Percentiles rank a stretch among this genome's conserved stretches.
Conservation (phyloP, 2,888 invertebrate genomes). For the Loripinus fragilis region DNA sequence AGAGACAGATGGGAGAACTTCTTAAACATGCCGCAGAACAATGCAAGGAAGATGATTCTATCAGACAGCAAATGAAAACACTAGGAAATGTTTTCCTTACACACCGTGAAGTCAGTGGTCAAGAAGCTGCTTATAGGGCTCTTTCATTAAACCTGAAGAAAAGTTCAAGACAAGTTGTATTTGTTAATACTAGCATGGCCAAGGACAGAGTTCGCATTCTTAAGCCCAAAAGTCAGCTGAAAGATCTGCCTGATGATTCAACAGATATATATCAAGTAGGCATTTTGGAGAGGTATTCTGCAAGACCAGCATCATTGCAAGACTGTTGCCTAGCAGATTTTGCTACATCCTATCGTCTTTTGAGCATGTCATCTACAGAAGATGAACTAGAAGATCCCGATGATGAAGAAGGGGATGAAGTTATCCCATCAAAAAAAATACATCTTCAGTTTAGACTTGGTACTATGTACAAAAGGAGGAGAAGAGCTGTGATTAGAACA, state of each 20-base stretch:
- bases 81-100: slow-evolving; percentile 54
- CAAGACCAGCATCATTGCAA: slow-evolving; percentile 41
- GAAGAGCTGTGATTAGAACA: too few species aligned
- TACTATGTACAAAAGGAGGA: too few species aligned
- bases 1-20: slow-evolving; percentile 44
- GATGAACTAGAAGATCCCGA: slow-evolving; percentile 40
- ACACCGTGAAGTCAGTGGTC: slow-evolving; percentile 67
- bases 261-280: slow-evolving; percentile 51
- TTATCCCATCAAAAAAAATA: too few species aligned
- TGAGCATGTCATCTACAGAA: neutral
- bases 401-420: slow-evolving; percentile 19
- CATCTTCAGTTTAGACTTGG: too few species aligned
- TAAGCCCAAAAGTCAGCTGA: slow-evolving; percentile 40
- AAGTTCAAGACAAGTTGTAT: slow-evolving; percentile 52
- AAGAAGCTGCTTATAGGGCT: slow-evolving; percentile 65
- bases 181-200: slow-evolving; percentile 52
- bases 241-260: slow-evolving; percentile 38
- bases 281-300: slow-evolving; percentile 38
- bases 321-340: slow-evolving; percentile 48
- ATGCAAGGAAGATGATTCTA: slow-evolving; percentile 33
- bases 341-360: slow-evolving; percentile 46
- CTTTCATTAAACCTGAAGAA: slow-evolving; percentile 56
- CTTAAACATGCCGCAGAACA: slow-evolving; percentile 45
- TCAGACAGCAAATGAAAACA: slow-evolving; percentile 33
- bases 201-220: slow-evolving; percentile 47